A percentile compares a stretch with the other conserved stretches of the same genome.
Conservation (phyloP, 2,113 vertebrate species). For the Apeltes quadracus region DNA sequence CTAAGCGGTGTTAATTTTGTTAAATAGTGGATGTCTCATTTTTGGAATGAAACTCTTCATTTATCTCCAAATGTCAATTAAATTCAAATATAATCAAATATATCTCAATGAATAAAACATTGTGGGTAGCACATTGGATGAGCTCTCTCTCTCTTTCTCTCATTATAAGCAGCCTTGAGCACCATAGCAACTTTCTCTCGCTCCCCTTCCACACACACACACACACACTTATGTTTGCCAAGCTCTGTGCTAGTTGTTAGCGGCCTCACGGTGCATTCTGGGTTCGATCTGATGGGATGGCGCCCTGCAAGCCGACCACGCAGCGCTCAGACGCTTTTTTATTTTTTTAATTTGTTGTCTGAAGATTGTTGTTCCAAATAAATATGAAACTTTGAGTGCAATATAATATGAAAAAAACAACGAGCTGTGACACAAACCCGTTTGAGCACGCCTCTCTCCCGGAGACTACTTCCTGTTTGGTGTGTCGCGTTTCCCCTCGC, state of each 20-base stretch:
- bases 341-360: too few relatives aligned
- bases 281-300: conserved; percentile 59
- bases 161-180: conserved; percentile 55
- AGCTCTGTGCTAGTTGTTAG: conserved; percentile 34
- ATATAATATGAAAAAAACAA: too few relatives aligned
- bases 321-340: too few relatives aligned
- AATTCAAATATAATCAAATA: conserved; percentile 67
- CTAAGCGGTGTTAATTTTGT: conserved; percentile 55
- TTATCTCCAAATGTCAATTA: conserved; percentile 68
- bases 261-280: conserved; percentile 45
- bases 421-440: too few relatives aligned
- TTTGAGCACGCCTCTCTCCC: too few relatives aligned
- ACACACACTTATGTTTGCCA: conserved; percentile 33
- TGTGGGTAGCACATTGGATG: conserved; percentile 56
- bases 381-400: too few relatives aligned
- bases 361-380: too few relatives aligned
- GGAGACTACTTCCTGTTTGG: too few relatives aligned
- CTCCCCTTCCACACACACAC: conserved; percentile 20
- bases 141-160: conserved; percentile 43
- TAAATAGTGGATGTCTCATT: conserved; percentile 56
- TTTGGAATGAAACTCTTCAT: conserved; percentile 50
- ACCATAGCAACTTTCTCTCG: conserved; percentile 38
- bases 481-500: too few relatives aligned
- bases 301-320: too few relatives aligned
- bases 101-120: conserved; percentile 71